Conservation (phyloP, 2,888 invertebrate genomes). For the Spilarctia lutea region DNA sequence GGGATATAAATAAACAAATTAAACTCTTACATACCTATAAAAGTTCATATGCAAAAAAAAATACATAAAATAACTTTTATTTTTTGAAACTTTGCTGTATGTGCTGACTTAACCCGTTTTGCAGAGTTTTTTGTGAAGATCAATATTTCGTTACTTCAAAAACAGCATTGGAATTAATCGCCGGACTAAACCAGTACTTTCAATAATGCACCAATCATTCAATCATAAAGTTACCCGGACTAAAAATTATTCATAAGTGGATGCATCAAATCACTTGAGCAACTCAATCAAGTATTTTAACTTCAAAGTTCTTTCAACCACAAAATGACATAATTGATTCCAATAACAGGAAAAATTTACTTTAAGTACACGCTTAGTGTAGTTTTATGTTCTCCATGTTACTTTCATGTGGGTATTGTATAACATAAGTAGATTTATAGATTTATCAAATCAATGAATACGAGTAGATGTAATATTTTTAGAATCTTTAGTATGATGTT, state of each 20-base stretch:
- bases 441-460: not conserved
- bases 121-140: not conserved
- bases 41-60: not conserved
- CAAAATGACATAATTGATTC: slow-evolving; percentile 10
- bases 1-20: not conserved
- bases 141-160: not conserved
- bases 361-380: not conserved
- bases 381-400: not conserved
- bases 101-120: not conserved
- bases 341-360: not conserved
- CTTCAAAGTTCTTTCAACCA: not conserved
- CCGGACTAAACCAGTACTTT: not conserved
- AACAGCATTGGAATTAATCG: not conserved
- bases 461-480: too few relatives aligned
- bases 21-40: not conserved
- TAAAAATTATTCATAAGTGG: slow-evolving; percentile 8
- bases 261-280: slow-evolving; percentile 2
- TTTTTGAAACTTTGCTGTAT: not conserved
- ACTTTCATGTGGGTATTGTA: not conserved
- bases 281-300: slow-evolving; percentile 8
- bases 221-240: not conserved
- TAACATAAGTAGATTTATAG: not conserved
- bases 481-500: too few relatives aligned
- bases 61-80: too few relatives aligned
- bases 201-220: slow-evolving; percentile 8